Evolutionary conservation across 2,888 invertebrate genomes (phyloP).

Genomic region (Athripsodes cinereus): DNA sequence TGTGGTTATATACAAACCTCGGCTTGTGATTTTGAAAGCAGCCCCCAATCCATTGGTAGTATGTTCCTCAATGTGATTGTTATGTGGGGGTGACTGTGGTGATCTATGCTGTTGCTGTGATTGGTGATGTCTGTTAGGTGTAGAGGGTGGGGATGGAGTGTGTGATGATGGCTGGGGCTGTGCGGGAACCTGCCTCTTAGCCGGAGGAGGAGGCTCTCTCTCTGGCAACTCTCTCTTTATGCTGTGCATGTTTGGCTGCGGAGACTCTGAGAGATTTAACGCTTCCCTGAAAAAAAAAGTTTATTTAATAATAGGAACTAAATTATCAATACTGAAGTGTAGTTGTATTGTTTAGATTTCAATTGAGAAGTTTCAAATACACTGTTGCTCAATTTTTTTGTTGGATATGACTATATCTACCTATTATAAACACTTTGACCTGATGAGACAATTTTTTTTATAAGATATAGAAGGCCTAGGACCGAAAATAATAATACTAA

Average conservation of each 20-base stretch:
- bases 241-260: constrained; percentile 39
- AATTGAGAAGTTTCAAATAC: too few relatives aligned
- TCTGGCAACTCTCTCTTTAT: constrained; percentile 45
- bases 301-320: too few relatives aligned
- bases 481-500: too few relatives aligned
- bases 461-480: too few relatives aligned
- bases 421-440: too few relatives aligned
- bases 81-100: constrained; percentile 31
- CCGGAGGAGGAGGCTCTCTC: constrained; percentile 56
- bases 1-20: constrained; percentile 65
- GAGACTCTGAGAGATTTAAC: constrained; percentile 70
- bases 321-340: too few relatives aligned
- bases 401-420: too few relatives aligned
- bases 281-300: constrained; percentile 63
- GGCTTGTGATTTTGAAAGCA: constrained; percentile 81
- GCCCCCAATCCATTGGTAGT: constrained; percentile 48
- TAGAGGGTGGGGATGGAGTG: constrained; percentile 24
- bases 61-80: constrained; percentile 26
- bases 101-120: too few relatives aligned
- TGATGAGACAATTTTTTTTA: too few relatives aligned
- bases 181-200: constrained; percentile 40
- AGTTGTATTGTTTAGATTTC: too few relatives aligned
- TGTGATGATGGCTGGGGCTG: constrained; percentile 13
- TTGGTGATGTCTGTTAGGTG: constrained; percentile 11
- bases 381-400: too few relatives aligned